phyloP scores from a whole-genome alignment of 2,888 invertebrate species.

The Clepsis dumicolana region DNA sequence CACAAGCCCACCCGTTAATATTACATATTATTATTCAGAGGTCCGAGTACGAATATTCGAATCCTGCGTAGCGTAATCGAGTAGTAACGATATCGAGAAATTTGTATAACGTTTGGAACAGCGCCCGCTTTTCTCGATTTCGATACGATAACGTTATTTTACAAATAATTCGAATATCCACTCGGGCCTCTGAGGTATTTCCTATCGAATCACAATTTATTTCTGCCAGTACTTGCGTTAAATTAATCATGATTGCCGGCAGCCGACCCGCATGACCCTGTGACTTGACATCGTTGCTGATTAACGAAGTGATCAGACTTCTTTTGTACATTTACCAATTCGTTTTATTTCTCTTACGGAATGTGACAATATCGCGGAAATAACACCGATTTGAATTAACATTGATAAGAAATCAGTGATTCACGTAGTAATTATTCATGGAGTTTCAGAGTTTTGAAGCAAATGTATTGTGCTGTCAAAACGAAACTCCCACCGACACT shows the following conservation, averaged over 20 bases:
- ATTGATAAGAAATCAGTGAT: not conserved
- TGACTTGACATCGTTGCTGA: conserved; percentile 24
- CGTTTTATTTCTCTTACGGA: not conserved
- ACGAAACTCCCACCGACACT: conserved; percentile 83
- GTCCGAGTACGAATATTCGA: too few species aligned
- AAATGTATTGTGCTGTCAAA: conserved; percentile 66
- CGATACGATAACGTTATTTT: too few species aligned
- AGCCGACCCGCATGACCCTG: conserved; percentile 36
- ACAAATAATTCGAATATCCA: too few species aligned
- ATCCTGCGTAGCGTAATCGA: too few species aligned
- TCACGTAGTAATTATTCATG: not conserved
- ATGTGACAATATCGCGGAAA: not conserved
- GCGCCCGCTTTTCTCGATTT: too few species aligned
- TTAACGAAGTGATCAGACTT: conserved; percentile 24
- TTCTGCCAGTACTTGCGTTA: conserved; percentile 15
- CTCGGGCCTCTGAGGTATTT: too few species aligned
- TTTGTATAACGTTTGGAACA: too few species aligned
- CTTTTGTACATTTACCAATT: conserved; percentile 22
- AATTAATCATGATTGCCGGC: conserved; percentile 35
- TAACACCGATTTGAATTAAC: not conserved
- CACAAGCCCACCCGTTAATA: too few species aligned
- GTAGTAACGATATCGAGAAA: too few species aligned
- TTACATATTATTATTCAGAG: too few species aligned
- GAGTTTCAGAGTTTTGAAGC: conserved; percentile 46
- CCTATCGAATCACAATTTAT: not conserved